Base-by-base conservation (phyloP, 2,888 invertebrate genomes). In the Troides oblongomaculatus region DNA sequence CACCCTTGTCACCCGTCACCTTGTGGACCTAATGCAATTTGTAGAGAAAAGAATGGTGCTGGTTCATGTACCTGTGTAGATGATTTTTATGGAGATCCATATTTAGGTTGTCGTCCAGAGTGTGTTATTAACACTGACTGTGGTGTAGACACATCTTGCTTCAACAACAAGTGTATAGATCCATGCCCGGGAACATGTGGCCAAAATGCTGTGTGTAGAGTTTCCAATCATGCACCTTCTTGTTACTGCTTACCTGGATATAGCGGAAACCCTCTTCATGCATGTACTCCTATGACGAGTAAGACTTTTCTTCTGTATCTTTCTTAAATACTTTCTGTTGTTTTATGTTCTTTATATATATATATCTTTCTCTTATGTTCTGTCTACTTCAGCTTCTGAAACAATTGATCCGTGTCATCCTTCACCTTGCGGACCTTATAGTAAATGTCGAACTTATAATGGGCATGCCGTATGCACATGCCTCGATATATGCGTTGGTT, bases 151-250 rank as follows among this genome's bases (percentile, higher is more conserved):
- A 94, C 93, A 85, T 95, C 96, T 69, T 97, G 97, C 88, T 93
- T 95, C 73, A 95, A 95, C 84, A 95, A 96, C 85, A 96, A 96
- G 90, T 97, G 97, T 83, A 93, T 94, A 81, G 94, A 97, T 86
- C 96, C 97, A 68, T 97, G 97, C 82, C 94, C 94, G 70, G 96
- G 96, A 74, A 95, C 94, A 72, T 97, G 97, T 85, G 97, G 96
- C 75, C 90, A 95, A 74, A 95, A 96, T 83, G 95, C 96, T 36
- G 95, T 95, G 85, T 97, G 97, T 87, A 93, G 93, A 77, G 95
- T 96, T 68, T 88, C 94, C 74, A 96, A 96, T 86, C 96, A 97
- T 86, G 95, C 95, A 78, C 96, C 96, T 73, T 94, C 95, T 79
- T 97, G 97, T 87, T 93, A 94, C 81, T 97, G 97, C 88, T 93